Evolutionary conservation across 2,888 invertebrate species (phyloP), one percentile per base, ranked within the genome.

Genomic region (Drosophila formosana): DNA sequence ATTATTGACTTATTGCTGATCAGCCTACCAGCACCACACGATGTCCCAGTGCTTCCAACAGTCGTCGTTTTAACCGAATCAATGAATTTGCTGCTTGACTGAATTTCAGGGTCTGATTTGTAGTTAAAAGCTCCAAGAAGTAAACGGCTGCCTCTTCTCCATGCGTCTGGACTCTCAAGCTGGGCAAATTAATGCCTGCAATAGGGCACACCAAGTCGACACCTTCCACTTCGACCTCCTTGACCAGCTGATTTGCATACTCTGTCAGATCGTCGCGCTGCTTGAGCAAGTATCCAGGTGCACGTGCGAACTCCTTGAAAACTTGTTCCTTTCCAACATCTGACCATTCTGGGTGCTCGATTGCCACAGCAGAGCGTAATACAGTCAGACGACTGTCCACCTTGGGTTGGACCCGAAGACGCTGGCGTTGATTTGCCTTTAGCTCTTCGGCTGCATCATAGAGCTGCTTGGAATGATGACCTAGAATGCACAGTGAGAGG

Each of bases 331-430:
- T n/a, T 8, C 57, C 70, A 0, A 72, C 3, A 3, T 77, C 55
- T 4, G 60, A 49, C 87, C 90, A 90, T 3, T 67, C 64, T 3
- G 92, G 91, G 32, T 90, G 77, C 64, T 92, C 92, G 34, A 92
- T 92, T 23, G 90, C 82, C 3, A 89, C 79, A 9, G 90, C 90
- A 3, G 91, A 80, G 1, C 89, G 74, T n/a, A 92, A 62, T 3
- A 92, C 85, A n/a, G 72, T 83, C 6, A 90, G 45, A 0, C 92
- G 87, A 39, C 89, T 92, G 43, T 92, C 92, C 4, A 92, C 89
- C 66, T 92, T 92, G 0, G 89, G 86, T 28, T 91, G 88, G 3
- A 65, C 70, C 2, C 78, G 72, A 2, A 83, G 83, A 7, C 78
- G 75, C 9, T 65, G 78, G 2, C 62, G 74, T 32, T 83, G 81